These are phyloP conservation scores for Centrocercus urophasianus DNA, from an alignment of 2,113 vertebrate genomes.

Conservation along the genomic window DNA sequence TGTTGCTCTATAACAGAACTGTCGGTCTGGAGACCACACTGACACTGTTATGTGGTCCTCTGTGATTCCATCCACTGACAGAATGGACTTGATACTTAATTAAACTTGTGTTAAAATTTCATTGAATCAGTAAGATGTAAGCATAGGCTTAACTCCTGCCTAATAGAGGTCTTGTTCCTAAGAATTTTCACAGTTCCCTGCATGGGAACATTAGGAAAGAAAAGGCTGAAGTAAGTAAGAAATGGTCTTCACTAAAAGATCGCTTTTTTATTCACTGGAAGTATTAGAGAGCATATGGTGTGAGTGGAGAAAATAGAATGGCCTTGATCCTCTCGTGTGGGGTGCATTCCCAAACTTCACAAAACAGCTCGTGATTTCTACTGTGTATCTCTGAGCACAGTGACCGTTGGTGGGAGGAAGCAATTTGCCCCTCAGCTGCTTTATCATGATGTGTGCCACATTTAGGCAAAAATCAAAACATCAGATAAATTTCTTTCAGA, in stretches of 20 bases:
- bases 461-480: neutral
- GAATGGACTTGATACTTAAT: neutral
- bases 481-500: neutral
- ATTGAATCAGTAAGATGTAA: neutral
- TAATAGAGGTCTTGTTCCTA: neutral
- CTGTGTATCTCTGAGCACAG: neutral
- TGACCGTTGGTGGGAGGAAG: neutral
- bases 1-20: neutral
- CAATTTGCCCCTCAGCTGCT: neutral
- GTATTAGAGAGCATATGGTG: neutral
- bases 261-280: neutral
- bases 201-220: neutral
- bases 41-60: neutral
- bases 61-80: neutral
- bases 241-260: neutral
- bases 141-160: neutral
- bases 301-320: neutral
- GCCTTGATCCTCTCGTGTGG: neutral
- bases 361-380: neutral
- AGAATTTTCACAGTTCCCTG: neutral
- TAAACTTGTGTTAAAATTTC: neutral
- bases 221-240: neutral
- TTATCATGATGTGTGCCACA: neutral
- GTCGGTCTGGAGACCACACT: accelerated
- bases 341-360: neutral